Evolutionary conservation across 2,888 invertebrate genomes (phyloP).

Genomic region (Pammene aurita): DNA sequence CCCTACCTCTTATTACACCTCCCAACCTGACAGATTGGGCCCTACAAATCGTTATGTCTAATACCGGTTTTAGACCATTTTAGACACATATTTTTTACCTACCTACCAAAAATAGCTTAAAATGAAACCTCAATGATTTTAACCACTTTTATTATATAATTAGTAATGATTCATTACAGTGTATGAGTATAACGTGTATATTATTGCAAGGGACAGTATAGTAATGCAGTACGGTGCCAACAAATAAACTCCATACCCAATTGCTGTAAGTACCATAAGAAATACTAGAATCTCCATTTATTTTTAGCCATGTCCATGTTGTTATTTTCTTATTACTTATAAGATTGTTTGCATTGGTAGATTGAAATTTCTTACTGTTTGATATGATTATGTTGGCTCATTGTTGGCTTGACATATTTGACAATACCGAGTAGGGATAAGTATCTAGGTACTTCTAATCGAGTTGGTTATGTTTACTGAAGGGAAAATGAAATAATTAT

Average conservation of each 20-base stretch:
- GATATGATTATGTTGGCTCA: not conserved
- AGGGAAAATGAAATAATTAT: too few relatives aligned
- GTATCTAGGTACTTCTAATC: too few relatives aligned
- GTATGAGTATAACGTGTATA: slow-evolving; percentile 57
- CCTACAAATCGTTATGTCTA: too few relatives aligned
- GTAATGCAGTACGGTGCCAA: slow-evolving; percentile 71
- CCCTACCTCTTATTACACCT: too few relatives aligned
- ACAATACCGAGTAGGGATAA: too few relatives aligned
- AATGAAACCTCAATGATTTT: too few relatives aligned
- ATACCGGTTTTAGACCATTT: too few relatives aligned
- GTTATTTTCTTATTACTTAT: slow-evolving; percentile 2
- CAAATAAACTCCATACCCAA: slow-evolving; percentile 63
- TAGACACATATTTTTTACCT: not conserved
- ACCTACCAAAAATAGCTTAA: not conserved
- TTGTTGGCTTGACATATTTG: too few relatives aligned
- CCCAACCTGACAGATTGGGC: too few relatives aligned
- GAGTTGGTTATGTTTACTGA: too few relatives aligned
- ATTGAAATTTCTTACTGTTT: not conserved
- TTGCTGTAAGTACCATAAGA: slow-evolving; percentile 54
- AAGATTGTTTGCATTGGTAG: not conserved
- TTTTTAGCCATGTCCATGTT: slow-evolving; percentile 44
- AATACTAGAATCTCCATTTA: slow-evolving; percentile 77
- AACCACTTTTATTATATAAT: too few relatives aligned
- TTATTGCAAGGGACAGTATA: slow-evolving; percentile 56
- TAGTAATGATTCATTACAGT: too few relatives aligned